Conservation (phyloP, 2,113 vertebrate genomes). For the Cyrtonyx montezumae region DNA sequence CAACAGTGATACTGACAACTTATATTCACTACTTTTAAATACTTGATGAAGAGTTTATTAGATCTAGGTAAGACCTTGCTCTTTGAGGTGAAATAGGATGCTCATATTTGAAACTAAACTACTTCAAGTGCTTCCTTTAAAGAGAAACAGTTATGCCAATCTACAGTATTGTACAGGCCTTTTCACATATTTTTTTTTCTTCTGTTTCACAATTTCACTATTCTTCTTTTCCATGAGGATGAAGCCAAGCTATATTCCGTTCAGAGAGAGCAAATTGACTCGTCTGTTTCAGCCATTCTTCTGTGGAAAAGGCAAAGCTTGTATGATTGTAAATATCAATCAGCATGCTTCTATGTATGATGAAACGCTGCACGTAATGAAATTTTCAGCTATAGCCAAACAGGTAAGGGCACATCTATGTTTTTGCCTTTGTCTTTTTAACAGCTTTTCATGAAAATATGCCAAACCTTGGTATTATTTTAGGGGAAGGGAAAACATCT, state of each 20-base stretch:
- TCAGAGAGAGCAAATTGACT: slow-evolving; percentile 91
- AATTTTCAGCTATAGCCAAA: slow-evolving; percentile 90
- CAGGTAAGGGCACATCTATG: slow-evolving; percentile 72
- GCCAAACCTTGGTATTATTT: not conserved
- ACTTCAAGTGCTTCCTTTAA: not conserved
- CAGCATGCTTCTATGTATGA: slow-evolving; percentile 88
- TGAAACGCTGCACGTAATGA: slow-evolving; percentile 91
- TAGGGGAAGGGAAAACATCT: not conserved
- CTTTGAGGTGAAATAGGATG: not conserved
- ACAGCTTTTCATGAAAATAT: not conserved
- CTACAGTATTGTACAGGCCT: not conserved
- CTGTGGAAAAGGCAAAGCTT: slow-evolving; percentile 86
- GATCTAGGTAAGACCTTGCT: not conserved
- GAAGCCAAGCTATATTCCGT: slow-evolving; percentile 81
- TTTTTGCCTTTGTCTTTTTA: not conserved
- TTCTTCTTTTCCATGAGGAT: slow-evolving; percentile 3
- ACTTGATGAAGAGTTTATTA: not conserved
- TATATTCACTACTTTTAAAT: not conserved
- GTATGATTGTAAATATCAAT: slow-evolving; percentile 91
- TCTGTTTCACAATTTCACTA: not conserved
- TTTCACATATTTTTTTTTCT: not conserved
- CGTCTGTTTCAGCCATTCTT: slow-evolving; percentile 90
- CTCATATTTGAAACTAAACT: too few species aligned
- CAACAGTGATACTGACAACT: not conserved
- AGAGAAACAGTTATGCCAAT: not conserved